Conservation (phyloP, 2,888 invertebrate species). For the Dysmachus trigonus region DNA sequence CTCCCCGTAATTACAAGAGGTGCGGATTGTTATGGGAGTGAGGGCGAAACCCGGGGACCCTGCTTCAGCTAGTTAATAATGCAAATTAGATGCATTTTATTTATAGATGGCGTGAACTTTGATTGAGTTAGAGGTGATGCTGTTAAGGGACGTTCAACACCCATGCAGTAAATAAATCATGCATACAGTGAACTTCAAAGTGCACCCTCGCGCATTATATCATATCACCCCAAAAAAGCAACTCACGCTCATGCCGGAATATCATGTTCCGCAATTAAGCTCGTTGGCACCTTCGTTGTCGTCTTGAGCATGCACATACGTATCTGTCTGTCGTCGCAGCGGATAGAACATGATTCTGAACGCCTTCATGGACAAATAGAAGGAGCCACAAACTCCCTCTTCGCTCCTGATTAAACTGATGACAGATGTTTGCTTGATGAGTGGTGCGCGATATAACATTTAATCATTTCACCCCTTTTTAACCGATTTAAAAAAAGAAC, state of each 20-base stretch:
- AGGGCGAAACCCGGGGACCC: background rate
- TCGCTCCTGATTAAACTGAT: constrained; percentile 1
- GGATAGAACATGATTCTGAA: background rate
- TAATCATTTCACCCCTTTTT: constrained; percentile 26
- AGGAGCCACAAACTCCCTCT: background rate
- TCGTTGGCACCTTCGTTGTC: background rate
- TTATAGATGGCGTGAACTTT: background rate
- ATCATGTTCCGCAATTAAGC: background rate
- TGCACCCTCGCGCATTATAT: background rate
- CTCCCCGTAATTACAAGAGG: background rate
- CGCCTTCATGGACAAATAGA: background rate
- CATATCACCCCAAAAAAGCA: background rate
- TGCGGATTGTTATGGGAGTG: background rate
- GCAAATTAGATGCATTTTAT: background rate
- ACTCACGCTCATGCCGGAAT: background rate
- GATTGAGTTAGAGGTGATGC: background rate
- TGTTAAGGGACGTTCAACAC: background rate
- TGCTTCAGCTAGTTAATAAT: background rate
- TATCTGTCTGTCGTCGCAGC: background rate
- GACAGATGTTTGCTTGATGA: constrained; percentile 27
- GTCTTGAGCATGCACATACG: too few species aligned
- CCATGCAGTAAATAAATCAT: background rate
- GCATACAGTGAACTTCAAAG: background rate
- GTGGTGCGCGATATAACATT: constrained; percentile 16
- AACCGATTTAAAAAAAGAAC: too few species aligned